Base-by-base conservation (phyloP, 2,797 vertebrate genomes). In the Arctocebus calabarensis region DNA sequence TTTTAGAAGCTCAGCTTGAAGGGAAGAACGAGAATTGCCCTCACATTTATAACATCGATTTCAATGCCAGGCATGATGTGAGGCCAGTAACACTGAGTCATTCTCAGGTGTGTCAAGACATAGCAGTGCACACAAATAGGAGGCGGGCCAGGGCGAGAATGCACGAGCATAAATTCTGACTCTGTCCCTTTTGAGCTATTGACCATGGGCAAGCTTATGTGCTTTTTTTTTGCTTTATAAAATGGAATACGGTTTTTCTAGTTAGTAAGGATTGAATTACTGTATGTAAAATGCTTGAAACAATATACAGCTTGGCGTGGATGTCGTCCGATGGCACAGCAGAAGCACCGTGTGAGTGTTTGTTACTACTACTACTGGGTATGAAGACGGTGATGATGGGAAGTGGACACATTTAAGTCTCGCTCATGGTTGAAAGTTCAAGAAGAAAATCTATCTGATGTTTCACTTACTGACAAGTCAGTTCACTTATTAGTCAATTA, bases 161-260 rank as follows among this genome's bases (percentile, higher is more conserved):
- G 10, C 27, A 12, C 75, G 23, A n/a, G 5, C 12, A 52, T 73
- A 52, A 27, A 66, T 88, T 23, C 10, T 75, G 86, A 29, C 55
- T 62, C 57, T 59, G 43, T 61, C 17, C 6, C 52, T 71, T 43
- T 78, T 43, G 27, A 77, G 45, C 48, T 91, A 0, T 40, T 84
- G 66, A n/a, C 68, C 3, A 4, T 66, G 10, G 61, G 48, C 40
- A 83, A 43, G 55, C 20, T 77, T 66, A 55, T 81, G 8, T 75
- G 64, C 40, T 17, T 84, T 13, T 88, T 73, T 94, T 59, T 59
- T 73, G n/a, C 71, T 96, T 88, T 86, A 14, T 93, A 19, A 96
- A 84, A 78, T 83, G 64, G 48, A 12, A 57, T 68, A 43, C 73
- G 71, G 32, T 88, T 32, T 64, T 57, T 85, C n/a, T 61, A 16